phyloP scores from a whole-genome alignment of 2,113 vertebrate genomes.

The Pangasianodon hypophthalmus region DNA sequence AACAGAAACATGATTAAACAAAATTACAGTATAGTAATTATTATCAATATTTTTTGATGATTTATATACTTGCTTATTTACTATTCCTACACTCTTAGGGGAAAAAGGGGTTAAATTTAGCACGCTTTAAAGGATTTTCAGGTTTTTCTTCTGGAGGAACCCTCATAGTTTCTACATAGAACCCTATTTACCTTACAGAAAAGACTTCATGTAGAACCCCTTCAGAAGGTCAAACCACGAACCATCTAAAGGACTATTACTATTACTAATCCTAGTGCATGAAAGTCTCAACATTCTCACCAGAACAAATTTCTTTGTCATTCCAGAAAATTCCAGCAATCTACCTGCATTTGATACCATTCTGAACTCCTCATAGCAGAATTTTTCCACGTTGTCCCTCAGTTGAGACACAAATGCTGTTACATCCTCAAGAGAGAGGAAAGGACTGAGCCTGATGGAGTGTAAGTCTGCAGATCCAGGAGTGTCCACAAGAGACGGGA shows the following conservation, averaged over 20 bases:
- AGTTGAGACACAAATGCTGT: slow-evolving; percentile 18
- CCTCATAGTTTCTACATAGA: not conserved
- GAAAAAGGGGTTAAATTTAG: not conserved
- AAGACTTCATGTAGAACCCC: not conserved
- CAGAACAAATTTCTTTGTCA: not conserved
- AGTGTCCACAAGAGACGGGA: not conserved
- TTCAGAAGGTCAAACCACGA: not conserved
- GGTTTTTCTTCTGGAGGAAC: not conserved
- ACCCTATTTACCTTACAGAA: not conserved
- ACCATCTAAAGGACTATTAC: not conserved
- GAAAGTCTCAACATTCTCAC: not conserved
- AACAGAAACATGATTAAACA: not conserved
- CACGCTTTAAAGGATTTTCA: not conserved
- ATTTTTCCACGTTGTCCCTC: slow-evolving; percentile 2
- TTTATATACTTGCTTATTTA: not conserved
- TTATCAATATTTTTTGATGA: not conserved
- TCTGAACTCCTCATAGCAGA: slow-evolving; percentile 1
- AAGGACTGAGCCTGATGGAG: not conserved
- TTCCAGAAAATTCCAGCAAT: not conserved
- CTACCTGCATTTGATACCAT: slow-evolving; percentile 22
- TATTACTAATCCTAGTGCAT: not conserved
- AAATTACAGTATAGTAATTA: not conserved
- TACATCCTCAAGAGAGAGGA: slow-evolving; percentile 2
- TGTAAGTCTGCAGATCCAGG: not conserved
- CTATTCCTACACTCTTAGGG: too few species aligned